Evolutionary conservation across 2,888 invertebrate species (phyloP), one percentile per base, ranked within the genome.

Genomic region (Myathropa florea): DNA sequence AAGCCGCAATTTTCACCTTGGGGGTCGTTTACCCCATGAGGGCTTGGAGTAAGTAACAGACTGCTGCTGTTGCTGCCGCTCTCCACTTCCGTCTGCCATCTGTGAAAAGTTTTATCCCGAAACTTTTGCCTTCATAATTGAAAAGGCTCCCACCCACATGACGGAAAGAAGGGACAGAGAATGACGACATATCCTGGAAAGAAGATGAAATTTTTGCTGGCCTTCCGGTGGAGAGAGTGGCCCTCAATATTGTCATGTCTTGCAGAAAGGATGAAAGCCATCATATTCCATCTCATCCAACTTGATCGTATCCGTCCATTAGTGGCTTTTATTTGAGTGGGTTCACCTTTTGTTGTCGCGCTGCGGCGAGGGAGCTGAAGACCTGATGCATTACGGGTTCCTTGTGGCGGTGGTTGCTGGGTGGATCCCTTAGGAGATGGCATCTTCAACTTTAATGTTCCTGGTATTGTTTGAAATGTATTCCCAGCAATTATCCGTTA

Each of bases 241-340:
- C 36, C 26, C 59, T 7, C 33, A 70, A n/a, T 18, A 39, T 36
- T 36, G 30, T 14, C 24, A 46, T 55, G 26, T 18, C 53, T 73
- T 63, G 18, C 30, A 23, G 39, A 73, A 28, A 28, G 75, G 65
- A 59, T 59, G 59, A 76, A 76, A 39, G 65, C 36, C 30, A 24
- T 76, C 33, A 70, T 64, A 65, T 65, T 71, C 39, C 39, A 18
- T 65, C 78, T 21, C 57, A 36, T 65, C 63, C 59, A 78, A 73
- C 67, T 68, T 67, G 78, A 83, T 78, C 72, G 78, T 39, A 72
- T 78, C 67, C 63, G 78, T 78, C 78, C 68, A 73, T 76, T 65
- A 75, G 64, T 46, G 53, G 36, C 64, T 64, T 36, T 64, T 75
- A 26, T 65, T 64, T 55, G 39, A 39, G 57, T 39, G 59, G 65